Evolutionary conservation across 2,888 invertebrate genomes (phyloP).

Genomic region (Melipona beecheii): DNA sequence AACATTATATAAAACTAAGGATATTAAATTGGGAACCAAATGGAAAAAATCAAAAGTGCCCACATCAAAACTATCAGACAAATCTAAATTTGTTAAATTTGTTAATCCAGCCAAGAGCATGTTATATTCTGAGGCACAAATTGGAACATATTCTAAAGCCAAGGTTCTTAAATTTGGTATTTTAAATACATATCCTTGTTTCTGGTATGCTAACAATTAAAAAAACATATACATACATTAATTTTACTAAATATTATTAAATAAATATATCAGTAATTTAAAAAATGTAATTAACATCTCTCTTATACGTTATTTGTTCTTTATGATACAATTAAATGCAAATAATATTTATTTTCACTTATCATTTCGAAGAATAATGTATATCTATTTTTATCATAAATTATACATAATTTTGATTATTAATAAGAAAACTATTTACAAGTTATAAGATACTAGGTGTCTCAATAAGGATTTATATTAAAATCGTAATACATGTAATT

Average conservation of each 20-base stretch:
- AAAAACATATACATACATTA: slow-evolving; percentile 9
- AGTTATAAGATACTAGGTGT: too few relatives aligned
- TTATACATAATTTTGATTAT: background rate
- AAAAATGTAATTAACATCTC: background rate
- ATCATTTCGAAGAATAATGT: background rate
- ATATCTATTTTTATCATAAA: background rate
- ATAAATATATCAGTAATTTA: background rate
- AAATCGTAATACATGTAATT: background rate
- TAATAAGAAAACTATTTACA: background rate
- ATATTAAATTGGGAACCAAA: slow-evolving; percentile 88
- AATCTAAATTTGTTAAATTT: slow-evolving; percentile 89
- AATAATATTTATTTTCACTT: background rate
- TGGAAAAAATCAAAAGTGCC: slow-evolving; percentile 89
- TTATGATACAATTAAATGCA: background rate
- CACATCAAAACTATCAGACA: slow-evolving; percentile 88
- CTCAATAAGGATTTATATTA: background rate
- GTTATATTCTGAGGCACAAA: slow-evolving; percentile 85
- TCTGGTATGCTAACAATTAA: slow-evolving; percentile 74
- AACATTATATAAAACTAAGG: slow-evolving; percentile 93
- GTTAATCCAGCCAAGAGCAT: slow-evolving; percentile 87
- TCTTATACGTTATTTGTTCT: background rate
- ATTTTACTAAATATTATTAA: background rate
- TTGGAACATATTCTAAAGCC: slow-evolving; percentile 85
- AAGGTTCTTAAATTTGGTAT: slow-evolving; percentile 87
- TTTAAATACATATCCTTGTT: slow-evolving; percentile 85